phyloP scores from a whole-genome alignment of 2,888 invertebrate species.

The Cephus pulcher region DNA sequence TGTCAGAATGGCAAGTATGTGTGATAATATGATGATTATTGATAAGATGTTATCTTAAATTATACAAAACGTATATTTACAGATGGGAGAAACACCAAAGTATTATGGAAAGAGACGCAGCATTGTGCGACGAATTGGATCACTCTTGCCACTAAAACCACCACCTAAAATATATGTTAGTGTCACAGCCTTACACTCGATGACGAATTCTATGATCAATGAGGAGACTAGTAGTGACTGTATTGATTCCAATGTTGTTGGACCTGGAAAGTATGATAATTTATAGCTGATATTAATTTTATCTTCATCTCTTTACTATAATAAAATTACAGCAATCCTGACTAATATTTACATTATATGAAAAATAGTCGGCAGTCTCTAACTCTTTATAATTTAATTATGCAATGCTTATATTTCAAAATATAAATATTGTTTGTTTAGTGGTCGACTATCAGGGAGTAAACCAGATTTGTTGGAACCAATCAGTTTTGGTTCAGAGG shows the following conservation, averaged over 20 bases:
- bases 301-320: neutral
- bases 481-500: slow-evolving; percentile 63
- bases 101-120: slow-evolving; percentile 62
- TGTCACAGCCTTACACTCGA: slow-evolving; percentile 63
- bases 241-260: slow-evolving; percentile 46
- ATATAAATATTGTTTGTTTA: slow-evolving; percentile 22
- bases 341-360: too few relatives aligned
- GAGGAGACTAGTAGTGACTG: slow-evolving; percentile 52
- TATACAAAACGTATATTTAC: neutral
- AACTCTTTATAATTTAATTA: neutral
- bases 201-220: slow-evolving; percentile 63
- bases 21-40: too few relatives aligned
- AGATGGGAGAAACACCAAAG: slow-evolving; percentile 56
- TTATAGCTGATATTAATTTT: neutral
- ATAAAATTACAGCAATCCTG: neutral
- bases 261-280: slow-evolving; percentile 41
- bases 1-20: too few relatives aligned
- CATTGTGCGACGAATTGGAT: slow-evolving; percentile 61
- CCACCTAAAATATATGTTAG: slow-evolving; percentile 64
- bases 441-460: slow-evolving; percentile 53
- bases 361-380: too few relatives aligned
- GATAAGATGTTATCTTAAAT: too few relatives aligned
- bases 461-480: slow-evolving; percentile 63
- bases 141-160: slow-evolving; percentile 60
- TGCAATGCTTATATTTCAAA: slow-evolving; percentile 2